Conservation (phyloP, 2,888 invertebrate genomes). For the Caprella mutica region DNA sequence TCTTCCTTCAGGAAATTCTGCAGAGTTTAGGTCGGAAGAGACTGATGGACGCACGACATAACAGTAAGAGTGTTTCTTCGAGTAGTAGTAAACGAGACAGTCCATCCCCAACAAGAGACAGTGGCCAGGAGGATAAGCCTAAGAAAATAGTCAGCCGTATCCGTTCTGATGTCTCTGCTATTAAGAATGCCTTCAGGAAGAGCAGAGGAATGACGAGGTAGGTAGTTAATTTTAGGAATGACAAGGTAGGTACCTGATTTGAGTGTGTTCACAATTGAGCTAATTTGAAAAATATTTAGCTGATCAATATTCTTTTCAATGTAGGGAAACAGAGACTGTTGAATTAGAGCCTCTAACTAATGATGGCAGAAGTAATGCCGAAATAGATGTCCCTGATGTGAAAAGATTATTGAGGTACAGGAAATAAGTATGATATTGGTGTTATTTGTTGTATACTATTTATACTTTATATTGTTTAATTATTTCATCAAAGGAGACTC, state of each 20-base stretch:
- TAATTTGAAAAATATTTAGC: too few species aligned
- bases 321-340: constrained; percentile 27
- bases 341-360: constrained; percentile 25
- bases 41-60: constrained; percentile 61
- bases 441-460: too few species aligned
- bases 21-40: constrained; percentile 75
- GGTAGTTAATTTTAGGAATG: too few species aligned
- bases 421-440: neutral
- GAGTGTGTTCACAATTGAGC: too few species aligned
- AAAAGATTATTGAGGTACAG: constrained; percentile 28
- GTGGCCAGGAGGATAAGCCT: constrained; percentile 18
- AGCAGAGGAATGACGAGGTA: constrained; percentile 41
- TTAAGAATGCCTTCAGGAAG: constrained; percentile 51
- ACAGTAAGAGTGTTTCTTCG: constrained; percentile 35
- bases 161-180: constrained; percentile 67
- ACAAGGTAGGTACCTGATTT: too few species aligned
- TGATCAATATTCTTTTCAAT: too few species aligned
- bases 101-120: constrained; percentile 22
- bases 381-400: constrained; percentile 23
- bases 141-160: constrained; percentile 72
- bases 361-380: constrained; percentile 10
- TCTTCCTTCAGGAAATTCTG: constrained; percentile 70
- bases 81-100: constrained; percentile 25
- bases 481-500: constrained; percentile 35
- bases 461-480: neutral